phyloP scores from a whole-genome alignment of 1,140 invertebrate species.

The Rhopalosiphum maidis region DNA sequence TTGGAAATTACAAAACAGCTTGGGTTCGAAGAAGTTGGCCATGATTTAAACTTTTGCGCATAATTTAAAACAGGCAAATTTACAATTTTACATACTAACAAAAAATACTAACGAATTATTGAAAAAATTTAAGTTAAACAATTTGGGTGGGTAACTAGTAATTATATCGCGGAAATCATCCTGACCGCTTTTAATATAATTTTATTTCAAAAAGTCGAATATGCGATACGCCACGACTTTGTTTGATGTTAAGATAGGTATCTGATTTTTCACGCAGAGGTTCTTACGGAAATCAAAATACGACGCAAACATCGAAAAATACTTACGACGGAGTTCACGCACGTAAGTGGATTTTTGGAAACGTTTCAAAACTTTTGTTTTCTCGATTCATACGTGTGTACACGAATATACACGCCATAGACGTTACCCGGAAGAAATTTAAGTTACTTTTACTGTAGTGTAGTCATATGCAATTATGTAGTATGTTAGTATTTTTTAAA shows the following conservation, averaged over 20 bases:
- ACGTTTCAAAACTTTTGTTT: neutral
- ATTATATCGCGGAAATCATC: neutral
- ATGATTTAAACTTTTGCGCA: neutral
- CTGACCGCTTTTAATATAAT: neutral
- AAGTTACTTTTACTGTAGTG: no score
- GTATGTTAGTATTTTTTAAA: no score
- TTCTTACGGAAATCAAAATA: neutral
- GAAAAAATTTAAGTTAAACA: neutral
- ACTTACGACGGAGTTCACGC: neutral
- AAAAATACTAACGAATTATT: neutral
- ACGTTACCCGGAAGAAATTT: no score
- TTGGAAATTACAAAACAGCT: neutral
- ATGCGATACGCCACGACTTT: neutral
- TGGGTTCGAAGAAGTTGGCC: neutral
- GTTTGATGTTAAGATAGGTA: neutral
- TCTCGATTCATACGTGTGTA: neutral
- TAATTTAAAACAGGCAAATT: neutral
- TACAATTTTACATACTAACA: neutral
- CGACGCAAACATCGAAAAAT: neutral
- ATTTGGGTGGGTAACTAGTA: neutral
- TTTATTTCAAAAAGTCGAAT: neutral
- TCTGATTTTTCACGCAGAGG: neutral
- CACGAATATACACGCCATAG: neutral
- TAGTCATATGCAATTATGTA: no score
- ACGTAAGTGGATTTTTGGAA: conserved; percentile 11